Evolutionary conservation across 1,140 invertebrate genomes (phyloP), one percentile per base, ranked within the genome.

Genomic region (Parasteatoda tepidariorum): DNA sequence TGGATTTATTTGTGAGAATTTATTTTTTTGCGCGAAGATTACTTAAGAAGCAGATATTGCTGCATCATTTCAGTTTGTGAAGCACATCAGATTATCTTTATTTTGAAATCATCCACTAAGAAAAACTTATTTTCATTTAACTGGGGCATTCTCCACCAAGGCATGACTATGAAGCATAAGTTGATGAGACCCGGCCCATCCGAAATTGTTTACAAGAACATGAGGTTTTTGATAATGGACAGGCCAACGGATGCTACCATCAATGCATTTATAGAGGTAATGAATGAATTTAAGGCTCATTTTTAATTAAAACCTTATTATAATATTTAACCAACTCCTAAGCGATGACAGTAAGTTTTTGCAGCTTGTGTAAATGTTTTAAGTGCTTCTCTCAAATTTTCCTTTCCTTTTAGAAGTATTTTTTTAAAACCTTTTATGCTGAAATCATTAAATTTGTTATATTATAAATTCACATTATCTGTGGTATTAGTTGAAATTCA

Each of bases 181-280:
- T 94, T 95, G 89, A 95, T 96, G 89, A 92, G 94, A 89, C 96
- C 96, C 87, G 95, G 95, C 90, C 96, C 96, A 78, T 95, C 95
- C 87, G 94, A 97, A 90, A 97, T 98, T 88, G 93, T 95, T 91
- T 97, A 93, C 92, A 98, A 97, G 92, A 94, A 94, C 88, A 96
- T 97, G 95, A 93, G 95, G 89, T 98, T 98, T 92, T 93, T 99
- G 87, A 98, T 99, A 88, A 98, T 97, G 87, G 97, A 99, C 92
- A 93, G 96, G 87, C 97, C 97, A 87, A 96, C 94, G 85, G 96
- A 98, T 92, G 92, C 94, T 88, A 97, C 93, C 87, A 96, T 99
- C 89, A 93, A 94, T 88, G 92, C 93, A 87, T 99, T 96, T 89
- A 93, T 98, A 87, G 93, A 96, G 93, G 96, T 97, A 67, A 68